Base-by-base conservation (phyloP, 2,888 invertebrate genomes). In the Ectobius pallidus region DNA sequence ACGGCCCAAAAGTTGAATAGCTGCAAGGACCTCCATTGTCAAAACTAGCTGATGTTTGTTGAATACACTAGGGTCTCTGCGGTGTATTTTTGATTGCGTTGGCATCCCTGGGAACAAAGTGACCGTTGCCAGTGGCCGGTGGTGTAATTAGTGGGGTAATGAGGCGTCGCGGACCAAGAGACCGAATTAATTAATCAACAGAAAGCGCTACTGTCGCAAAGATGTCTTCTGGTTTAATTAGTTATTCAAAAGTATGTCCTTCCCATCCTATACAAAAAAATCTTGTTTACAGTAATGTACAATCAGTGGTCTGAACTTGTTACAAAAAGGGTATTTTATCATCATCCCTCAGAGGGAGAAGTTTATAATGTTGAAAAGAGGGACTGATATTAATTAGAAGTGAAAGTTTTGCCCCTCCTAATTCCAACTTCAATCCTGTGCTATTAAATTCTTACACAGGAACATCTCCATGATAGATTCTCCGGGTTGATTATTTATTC, bases 101-200 rank as follows among this genome's bases (percentile, higher is more conserved):
- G n/a, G n/a, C n/a, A n/a, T n/a, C n/a, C n/a, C n/a, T n/a, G n/a
- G n/a, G n/a, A n/a, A n/a, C n/a, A n/a, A 16, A 1, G 3, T 20
- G 30, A 7, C 16, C 30, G 18, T 30, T 6, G 30, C 3, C 58
- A 14, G 58, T 52, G 25, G 11, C 4, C 16, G n/a, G 16, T 30
- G n/a, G 27, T n/a, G 58, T 58, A 58, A 58, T 58, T 58, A 58
- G 58, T 11, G 30, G 30, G 27, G 58, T 58, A 58, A 58, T 58
- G 58, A 58, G 58, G 27, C 46, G 39, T 39, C 39, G 39, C 39
- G 7, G 46, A 18, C 58, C n/a, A 30, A 27, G 65, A 65, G 65
- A 65, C 42, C 20, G 65, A 65, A 65, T 65, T 65, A 65, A 65
- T 65, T 65, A 65, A 65, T 65, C 65, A 61, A 61, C 61, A 65